A percentile compares a stretch with the other conserved stretches of the same genome.
Evolutionary conservation across 2,888 invertebrate genomes (phyloP).

Genomic region (Eudasyphora cyanicolor): DNA sequence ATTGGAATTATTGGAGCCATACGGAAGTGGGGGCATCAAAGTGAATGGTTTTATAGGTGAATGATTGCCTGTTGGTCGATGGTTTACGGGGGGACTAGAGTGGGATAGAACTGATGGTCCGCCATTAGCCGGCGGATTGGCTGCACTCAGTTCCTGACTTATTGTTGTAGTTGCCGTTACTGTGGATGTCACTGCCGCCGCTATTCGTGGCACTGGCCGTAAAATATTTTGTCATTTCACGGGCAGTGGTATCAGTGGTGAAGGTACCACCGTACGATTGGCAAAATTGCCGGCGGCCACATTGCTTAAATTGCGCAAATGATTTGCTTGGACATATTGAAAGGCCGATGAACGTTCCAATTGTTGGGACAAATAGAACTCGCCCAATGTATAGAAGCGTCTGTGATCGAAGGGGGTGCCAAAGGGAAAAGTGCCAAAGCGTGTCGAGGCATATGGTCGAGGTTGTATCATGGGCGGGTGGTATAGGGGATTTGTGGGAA

Average conservation of each 20-base stretch:
- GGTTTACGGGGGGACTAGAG: conserved; percentile 9
- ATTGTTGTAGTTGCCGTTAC: conserved; percentile 67
- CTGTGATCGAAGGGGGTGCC: conserved; percentile 75
- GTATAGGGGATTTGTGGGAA: conserved; percentile 50
- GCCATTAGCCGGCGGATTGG: background rate
- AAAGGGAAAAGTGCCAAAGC: conserved; percentile 74
- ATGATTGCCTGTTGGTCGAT: conserved; percentile 11
- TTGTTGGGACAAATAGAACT: conserved; percentile 78
- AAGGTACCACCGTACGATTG: conserved; percentile 65
- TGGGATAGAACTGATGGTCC: conserved; percentile 5
- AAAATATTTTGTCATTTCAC: conserved; percentile 79
- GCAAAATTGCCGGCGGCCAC: conserved; percentile 70
- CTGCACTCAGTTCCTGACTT: conserved; percentile 52
- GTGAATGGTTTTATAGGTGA: conserved; percentile 41
- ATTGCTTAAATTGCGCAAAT: conserved; percentile 72
- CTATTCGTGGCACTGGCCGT: conserved; percentile 79
- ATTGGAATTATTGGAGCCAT: conserved; percentile 45
- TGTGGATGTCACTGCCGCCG: conserved; percentile 69
- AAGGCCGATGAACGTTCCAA: conserved; percentile 78
- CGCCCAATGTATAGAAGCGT: conserved; percentile 77
- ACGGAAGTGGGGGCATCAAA: conserved; percentile 32
- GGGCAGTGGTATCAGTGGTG: conserved; percentile 63
- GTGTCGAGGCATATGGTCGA: conserved; percentile 67
- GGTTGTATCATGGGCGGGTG: conserved; percentile 51
- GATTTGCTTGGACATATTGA: conserved; percentile 78